Conservation (phyloP, 2,888 invertebrate genomes). For the Melanostoma scalare region DNA sequence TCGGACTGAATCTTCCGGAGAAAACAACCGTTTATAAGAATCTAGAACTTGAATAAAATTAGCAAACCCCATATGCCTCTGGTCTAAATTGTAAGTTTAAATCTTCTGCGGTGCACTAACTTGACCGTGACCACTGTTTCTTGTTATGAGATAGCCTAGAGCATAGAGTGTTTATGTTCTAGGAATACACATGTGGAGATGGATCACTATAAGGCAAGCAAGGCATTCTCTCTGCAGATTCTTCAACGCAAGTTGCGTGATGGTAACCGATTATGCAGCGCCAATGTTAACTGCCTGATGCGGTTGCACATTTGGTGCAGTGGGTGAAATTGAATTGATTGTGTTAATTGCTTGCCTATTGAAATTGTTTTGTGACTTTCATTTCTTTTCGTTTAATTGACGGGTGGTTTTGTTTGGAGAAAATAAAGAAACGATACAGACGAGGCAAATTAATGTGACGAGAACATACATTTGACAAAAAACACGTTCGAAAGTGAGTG, state of each 20-base stretch:
- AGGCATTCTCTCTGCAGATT: constrained; percentile 43
- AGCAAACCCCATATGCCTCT: constrained; percentile 50
- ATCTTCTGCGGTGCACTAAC: constrained; percentile 46
- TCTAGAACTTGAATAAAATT: constrained; percentile 69
- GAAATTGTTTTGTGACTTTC: constrained; percentile 59
- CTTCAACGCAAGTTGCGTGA: constrained; percentile 77
- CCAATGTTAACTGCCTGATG: constrained; percentile 29
- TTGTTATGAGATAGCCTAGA: constrained; percentile 30
- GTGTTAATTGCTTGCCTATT: constrained; percentile 59
- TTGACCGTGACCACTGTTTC: constrained; percentile 57
- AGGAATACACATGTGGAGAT: background rate
- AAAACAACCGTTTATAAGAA: constrained; percentile 49
- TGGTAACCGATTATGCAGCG: constrained; percentile 75
- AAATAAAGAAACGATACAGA: constrained; percentile 17
- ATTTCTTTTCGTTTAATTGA: constrained; percentile 54
- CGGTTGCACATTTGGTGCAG: constrained; percentile 80
- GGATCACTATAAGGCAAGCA: background rate
- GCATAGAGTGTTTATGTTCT: background rate
- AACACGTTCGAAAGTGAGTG: constrained; percentile 29
- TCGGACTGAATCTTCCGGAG: constrained; percentile 53
- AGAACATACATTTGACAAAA: constrained; percentile 8
- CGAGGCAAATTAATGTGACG: constrained; percentile 29
- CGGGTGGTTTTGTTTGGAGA: constrained; percentile 33
- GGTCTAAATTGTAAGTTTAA: constrained; percentile 50
- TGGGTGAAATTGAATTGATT: constrained; percentile 81